These are phyloP conservation scores for Sycophila sp. DNA, from an alignment of 1,140 invertebrate species.

Conservation along the genomic window DNA sequence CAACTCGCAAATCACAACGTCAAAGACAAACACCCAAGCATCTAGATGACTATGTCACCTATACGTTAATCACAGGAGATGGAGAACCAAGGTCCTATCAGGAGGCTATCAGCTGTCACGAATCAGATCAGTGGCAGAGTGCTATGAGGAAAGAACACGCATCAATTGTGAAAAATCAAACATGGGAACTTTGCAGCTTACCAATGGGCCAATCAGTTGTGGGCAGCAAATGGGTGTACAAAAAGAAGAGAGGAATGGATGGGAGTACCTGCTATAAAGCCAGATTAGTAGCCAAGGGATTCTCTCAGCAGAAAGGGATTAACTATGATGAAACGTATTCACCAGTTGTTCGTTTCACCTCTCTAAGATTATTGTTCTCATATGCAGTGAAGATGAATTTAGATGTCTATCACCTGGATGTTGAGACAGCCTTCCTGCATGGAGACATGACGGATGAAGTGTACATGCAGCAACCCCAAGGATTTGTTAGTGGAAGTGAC, in stretches of 20 bases:
- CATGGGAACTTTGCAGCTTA: not conserved
- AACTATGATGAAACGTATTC: conserved; percentile 50
- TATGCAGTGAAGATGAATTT: too few species aligned
- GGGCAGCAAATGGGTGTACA: conserved; percentile 34
- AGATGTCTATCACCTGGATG: too few species aligned
- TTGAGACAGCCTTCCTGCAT: not conserved
- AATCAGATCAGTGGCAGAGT: not conserved
- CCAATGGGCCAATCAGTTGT: not conserved
- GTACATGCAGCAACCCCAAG: too few species aligned
- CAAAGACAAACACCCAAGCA: too few species aligned
- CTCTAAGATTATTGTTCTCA: conserved; percentile 42
- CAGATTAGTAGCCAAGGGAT: conserved; percentile 36
- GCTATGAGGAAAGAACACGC: not conserved
- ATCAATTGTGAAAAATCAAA: not conserved
- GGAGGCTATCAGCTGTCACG: not conserved
- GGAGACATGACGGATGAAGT: not conserved
- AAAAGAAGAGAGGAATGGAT: conserved; percentile 29
- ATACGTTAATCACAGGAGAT: not conserved
- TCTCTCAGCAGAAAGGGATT: conserved; percentile 35
- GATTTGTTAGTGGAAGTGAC: too few species aligned
- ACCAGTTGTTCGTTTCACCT: conserved; percentile 43
- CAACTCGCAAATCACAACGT: not conserved
- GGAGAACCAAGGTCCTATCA: not conserved
- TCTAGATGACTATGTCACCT: not conserved
- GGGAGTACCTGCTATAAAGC: conserved; percentile 19